phyloP scores from a whole-genome alignment of 2,888 invertebrate genomes.

The Willowsia nigromaculata region DNA sequence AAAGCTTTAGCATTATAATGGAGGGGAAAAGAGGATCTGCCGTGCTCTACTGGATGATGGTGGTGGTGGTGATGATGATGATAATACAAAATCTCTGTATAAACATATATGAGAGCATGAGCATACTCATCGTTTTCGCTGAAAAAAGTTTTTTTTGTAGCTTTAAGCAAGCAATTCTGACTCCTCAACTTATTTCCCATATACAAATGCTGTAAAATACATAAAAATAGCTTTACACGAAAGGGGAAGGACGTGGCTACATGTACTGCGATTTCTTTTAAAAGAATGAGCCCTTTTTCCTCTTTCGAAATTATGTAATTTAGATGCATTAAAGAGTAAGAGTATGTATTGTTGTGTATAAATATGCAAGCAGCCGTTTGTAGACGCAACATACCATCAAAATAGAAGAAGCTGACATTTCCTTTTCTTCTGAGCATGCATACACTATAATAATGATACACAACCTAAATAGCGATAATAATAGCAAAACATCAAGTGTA shows the following conservation, averaged over 20 bases:
- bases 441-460: slow-evolving; percentile 15
- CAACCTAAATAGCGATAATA: slow-evolving; percentile 14
- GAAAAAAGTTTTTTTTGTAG: slow-evolving; percentile 51
- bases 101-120: neutral
- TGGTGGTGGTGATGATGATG: neutral
- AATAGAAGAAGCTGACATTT: slow-evolving; percentile 60
- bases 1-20: slow-evolving; percentile 54
- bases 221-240: slow-evolving; percentile 62
- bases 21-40: slow-evolving; percentile 34
- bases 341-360: neutral
- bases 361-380: no score
- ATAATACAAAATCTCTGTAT: neutral
- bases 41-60: neutral
- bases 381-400: no score
- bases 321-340: slow-evolving; percentile 61
- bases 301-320: slow-evolving; percentile 64
- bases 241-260: slow-evolving; percentile 64
- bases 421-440: slow-evolving; percentile 33
- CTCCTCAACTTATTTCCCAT: slow-evolving; percentile 14
- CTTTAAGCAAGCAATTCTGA: slow-evolving; percentile 41
- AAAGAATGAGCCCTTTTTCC: slow-evolving; percentile 37
- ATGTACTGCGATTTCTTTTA: slow-evolving; percentile 51
- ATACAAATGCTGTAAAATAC: neutral
- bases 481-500: slow-evolving; percentile 7
- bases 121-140: slow-evolving; percentile 17